These are phyloP conservation scores for Chloroceryle aenea DNA, from an alignment of 2,113 vertebrate species.

Conservation along the genomic window DNA sequence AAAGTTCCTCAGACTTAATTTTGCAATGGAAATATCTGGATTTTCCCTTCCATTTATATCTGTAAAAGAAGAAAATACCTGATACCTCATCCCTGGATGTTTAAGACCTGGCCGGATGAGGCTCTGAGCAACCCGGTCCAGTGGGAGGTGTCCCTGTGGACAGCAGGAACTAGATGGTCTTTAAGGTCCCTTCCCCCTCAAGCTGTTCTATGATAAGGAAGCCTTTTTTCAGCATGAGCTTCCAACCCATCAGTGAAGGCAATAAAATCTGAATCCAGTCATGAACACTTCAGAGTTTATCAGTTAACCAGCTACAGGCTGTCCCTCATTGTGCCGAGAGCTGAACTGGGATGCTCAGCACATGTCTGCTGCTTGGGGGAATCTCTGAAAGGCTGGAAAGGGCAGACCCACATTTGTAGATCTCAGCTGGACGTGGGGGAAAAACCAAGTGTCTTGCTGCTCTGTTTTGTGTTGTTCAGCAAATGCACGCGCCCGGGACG, in stretches of 20 bases:
- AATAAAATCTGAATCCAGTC: not conserved
- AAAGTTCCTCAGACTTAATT: not conserved
- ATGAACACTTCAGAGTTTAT: not conserved
- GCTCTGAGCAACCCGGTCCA: too few relatives aligned
- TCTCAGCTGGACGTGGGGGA: not conserved
- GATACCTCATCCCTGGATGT: too few relatives aligned
- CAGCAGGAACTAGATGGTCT: too few relatives aligned
- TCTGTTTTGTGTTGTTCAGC: not conserved
- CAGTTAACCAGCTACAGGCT: not conserved
- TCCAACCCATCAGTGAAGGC: not conserved
- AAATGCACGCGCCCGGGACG: not conserved
- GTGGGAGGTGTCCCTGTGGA: too few relatives aligned
- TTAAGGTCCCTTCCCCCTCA: too few relatives aligned
- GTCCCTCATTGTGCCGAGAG: not conserved
- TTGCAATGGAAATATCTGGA: not conserved
- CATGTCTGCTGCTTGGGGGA: not conserved
- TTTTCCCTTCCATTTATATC: not conserved
- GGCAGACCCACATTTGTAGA: not conserved
- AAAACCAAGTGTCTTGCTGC: not conserved
- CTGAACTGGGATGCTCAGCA: not conserved
- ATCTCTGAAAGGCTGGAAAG: not conserved
- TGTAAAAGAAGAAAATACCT: not conserved
- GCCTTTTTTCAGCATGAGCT: not conserved
- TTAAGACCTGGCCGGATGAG: too few relatives aligned
- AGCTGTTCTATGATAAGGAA: accelerated